These are phyloP conservation scores for Astyanax mexicanus DNA, from an alignment of 2,797 vertebrate species.

Conservation along the genomic window DNA sequence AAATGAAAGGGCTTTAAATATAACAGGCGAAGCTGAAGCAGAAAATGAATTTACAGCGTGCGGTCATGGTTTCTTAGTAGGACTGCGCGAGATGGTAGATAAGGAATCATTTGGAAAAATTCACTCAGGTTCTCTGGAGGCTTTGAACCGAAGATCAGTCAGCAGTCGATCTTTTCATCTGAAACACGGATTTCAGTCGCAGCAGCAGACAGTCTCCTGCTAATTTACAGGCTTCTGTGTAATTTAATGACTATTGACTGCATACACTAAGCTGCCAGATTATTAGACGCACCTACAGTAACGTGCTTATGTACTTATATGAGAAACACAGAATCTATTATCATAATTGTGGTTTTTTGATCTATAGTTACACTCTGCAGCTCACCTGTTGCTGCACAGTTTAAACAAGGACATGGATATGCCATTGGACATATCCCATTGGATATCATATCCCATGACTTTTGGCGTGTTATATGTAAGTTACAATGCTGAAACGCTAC, in stretches of 20 bases:
- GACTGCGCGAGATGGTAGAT: not conserved
- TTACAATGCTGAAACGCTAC: too few relatives aligned
- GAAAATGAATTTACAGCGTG: not conserved
- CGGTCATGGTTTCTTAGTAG: not conserved
- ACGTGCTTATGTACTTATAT: not conserved
- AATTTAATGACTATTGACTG: not conserved
- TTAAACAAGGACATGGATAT: too few relatives aligned
- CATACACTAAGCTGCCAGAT: not conserved
- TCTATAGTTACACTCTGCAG: too few relatives aligned
- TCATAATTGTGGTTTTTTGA: too few relatives aligned
- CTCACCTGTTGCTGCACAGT: too few relatives aligned
- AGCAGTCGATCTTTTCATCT: not conserved
- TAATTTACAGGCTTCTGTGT: not conserved
- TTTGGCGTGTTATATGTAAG: too few relatives aligned
- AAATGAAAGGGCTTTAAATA: not conserved
- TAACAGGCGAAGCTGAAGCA: not conserved
- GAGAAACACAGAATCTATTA: too few relatives aligned
- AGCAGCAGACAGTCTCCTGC: not conserved
- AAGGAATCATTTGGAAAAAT: not conserved
- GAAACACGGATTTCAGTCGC: not conserved
- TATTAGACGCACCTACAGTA: not conserved
- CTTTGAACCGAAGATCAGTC: constrained; percentile 3
- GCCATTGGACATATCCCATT: too few relatives aligned
- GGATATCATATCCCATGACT: too few relatives aligned
- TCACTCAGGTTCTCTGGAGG: not conserved